These are phyloP conservation scores for Triops longicaudatus DNA, from an alignment of 1,140 invertebrate species.

Conservation along the genomic window DNA sequence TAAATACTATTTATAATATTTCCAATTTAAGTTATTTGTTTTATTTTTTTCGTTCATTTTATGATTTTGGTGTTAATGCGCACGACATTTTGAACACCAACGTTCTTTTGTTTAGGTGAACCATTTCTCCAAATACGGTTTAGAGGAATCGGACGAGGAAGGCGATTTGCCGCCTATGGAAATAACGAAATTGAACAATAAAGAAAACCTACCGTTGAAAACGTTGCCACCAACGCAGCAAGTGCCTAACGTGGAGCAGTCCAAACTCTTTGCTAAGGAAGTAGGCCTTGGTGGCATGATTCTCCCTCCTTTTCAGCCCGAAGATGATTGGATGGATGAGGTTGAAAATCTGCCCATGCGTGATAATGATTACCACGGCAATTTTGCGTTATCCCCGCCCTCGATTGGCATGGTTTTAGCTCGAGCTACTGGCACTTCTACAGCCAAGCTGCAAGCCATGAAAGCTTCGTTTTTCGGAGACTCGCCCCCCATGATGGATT, in stretches of 20 bases:
- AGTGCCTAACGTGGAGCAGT: background rate
- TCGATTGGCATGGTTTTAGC: constrained; percentile 43
- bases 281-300: background rate
- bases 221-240: background rate
- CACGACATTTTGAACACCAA: background rate
- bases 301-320: constrained; percentile 14
- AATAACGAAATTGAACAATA: background rate
- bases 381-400: constrained; percentile 16
- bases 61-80: constrained; percentile 21
- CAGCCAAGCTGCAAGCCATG: constrained; percentile 69
- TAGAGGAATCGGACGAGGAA: constrained; percentile 83
- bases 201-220: background rate
- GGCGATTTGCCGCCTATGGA: constrained; percentile 36
- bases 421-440: constrained; percentile 48
- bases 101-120: constrained; percentile 55
- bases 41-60: background rate
- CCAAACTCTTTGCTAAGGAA: background rate
- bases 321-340: constrained; percentile 30
- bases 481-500: background rate
- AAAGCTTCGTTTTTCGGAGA: constrained; percentile 66
- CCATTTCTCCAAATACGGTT: constrained; percentile 94
- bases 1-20: no score
- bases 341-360: constrained; percentile 13
- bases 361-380: background rate
- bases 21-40: no score